Conservation (phyloP, 2,888 invertebrate genomes). For the Urechis unicinctus region DNA sequence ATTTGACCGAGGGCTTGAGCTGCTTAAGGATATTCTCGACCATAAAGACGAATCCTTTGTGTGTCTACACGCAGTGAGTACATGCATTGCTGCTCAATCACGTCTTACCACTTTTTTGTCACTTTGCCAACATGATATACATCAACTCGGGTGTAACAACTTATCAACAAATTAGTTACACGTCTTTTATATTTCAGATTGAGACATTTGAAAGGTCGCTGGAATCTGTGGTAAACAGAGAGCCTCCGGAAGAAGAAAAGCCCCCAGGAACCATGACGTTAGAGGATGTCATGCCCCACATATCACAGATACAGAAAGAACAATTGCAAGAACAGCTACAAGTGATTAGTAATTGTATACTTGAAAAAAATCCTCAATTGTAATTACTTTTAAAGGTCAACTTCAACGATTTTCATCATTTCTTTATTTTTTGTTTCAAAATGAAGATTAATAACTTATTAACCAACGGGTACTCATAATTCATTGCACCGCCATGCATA, state of each 20-base stretch:
- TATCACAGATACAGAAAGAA: conserved; percentile 28
- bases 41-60: background rate
- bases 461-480: too few species aligned
- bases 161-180: too few species aligned
- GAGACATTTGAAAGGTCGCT: background rate
- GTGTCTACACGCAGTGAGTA: background rate
- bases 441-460: too few species aligned
- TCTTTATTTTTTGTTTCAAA: too few species aligned
- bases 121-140: too few species aligned
- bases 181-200: background rate
- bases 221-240: conserved; percentile 9
- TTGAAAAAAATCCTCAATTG: too few species aligned
- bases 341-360: too few species aligned
- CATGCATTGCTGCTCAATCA: background rate
- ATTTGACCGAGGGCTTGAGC: conserved; percentile 54
- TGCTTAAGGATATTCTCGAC: conserved; percentile 22
- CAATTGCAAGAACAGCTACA: conserved; percentile 21
- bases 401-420: too few species aligned
- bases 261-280: conserved; percentile 30
- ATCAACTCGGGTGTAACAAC: too few species aligned
- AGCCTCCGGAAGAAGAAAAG: conserved; percentile 17
- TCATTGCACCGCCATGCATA: too few species aligned
- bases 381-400: too few species aligned
- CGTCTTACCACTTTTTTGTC: background rate
- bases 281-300: conserved; percentile 24